phyloP scores from a whole-genome alignment of 2,113 vertebrate genomes.

The Balaeniceps rex region DNA sequence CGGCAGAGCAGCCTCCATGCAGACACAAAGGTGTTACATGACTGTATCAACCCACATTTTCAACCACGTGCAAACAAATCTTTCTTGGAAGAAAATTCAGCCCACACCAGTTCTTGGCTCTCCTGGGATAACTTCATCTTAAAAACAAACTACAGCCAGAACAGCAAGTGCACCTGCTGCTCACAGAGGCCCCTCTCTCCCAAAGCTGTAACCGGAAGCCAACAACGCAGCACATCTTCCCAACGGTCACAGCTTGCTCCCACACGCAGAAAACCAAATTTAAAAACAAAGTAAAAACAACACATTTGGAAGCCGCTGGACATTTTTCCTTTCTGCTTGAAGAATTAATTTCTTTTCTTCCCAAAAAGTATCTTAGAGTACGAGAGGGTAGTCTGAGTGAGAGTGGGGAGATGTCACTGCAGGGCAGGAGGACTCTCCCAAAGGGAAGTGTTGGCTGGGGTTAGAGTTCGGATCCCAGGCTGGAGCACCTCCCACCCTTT shows the following conservation, averaged over 20 bases:
- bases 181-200: background rate
- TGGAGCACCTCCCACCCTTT: background rate
- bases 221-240: background rate
- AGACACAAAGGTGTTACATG: background rate
- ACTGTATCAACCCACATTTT: background rate
- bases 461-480: background rate
- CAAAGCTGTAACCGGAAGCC: background rate
- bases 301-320: background rate
- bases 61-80: background rate
- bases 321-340: background rate
- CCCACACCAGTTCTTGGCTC: background rate
- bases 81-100: background rate
- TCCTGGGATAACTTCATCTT: background rate
- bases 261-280: background rate
- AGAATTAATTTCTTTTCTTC: background rate
- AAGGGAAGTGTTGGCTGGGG: background rate
- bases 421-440: background rate
- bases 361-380: background rate
- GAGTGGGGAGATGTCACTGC: background rate
- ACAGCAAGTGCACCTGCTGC: background rate
- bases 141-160: background rate
- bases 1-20: background rate
- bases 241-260: background rate
- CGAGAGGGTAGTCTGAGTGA: background rate
- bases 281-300: background rate